phyloP scores from a whole-genome alignment of 2,797 vertebrate genomes.

The Echeneis naucrates region DNA sequence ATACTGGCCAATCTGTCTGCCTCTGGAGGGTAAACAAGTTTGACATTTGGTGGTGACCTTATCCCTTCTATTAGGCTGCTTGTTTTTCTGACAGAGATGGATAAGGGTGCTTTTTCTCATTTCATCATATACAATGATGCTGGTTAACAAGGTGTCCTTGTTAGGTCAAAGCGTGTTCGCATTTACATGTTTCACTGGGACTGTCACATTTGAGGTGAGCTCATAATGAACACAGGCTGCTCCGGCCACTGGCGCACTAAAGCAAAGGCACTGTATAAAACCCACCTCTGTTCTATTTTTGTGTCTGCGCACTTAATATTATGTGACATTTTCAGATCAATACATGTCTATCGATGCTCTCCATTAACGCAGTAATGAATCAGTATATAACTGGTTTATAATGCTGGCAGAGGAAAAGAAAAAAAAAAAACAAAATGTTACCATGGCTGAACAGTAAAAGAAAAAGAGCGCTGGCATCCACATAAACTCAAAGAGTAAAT shows the following conservation, averaged over 20 bases:
- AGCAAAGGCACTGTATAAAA: not conserved
- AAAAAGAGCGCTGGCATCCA: constrained; percentile 3
- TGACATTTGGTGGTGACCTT: constrained; percentile 86
- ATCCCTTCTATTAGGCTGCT: constrained; percentile 74
- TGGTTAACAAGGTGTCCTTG: constrained; percentile 76
- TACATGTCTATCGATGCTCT: not conserved
- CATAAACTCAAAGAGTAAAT: constrained; percentile 47
- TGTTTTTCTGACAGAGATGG: constrained; percentile 78
- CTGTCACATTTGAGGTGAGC: constrained; percentile 36
- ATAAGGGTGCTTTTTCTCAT: constrained; percentile 70
- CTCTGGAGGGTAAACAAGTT: constrained; percentile 82
- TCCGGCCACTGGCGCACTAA: not conserved
- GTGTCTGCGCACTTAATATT: not conserved
- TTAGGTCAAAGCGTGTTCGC: constrained; percentile 65
- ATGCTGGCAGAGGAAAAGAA: not conserved
- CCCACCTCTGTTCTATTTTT: not conserved
- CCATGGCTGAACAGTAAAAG: not conserved
- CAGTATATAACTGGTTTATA: not conserved
- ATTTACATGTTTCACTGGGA: constrained; percentile 60
- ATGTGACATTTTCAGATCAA: not conserved
- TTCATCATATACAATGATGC: constrained; percentile 70
- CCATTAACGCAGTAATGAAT: not conserved
- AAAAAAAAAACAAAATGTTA: not conserved
- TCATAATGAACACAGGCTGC: constrained; percentile 30
- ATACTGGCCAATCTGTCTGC: constrained; percentile 75